Evolutionary conservation across 2,797 vertebrate species (phyloP).

Genomic region (Hydrophis major): DNA sequence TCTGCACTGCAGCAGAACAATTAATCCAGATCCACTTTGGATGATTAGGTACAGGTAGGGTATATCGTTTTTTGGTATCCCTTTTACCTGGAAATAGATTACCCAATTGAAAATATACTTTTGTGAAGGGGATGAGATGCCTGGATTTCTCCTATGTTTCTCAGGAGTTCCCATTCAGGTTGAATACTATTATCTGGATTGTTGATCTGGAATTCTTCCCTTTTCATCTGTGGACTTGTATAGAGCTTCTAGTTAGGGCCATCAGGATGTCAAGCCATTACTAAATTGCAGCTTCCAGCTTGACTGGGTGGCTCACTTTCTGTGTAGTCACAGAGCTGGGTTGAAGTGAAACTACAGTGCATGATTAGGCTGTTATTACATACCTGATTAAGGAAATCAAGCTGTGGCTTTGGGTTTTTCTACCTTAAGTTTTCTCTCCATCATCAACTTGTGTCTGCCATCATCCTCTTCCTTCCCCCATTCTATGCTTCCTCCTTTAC

Average conservation of each 20-base stretch:
- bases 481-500: not conserved
- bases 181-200: not conserved
- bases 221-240: not conserved
- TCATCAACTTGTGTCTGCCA: not conserved
- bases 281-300: not conserved
- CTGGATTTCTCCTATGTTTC: not conserved
- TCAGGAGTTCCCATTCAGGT: not conserved
- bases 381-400: not conserved
- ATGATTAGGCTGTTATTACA: not conserved
- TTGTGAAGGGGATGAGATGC: not conserved
- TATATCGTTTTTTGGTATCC: not conserved
- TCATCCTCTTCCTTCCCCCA: not conserved
- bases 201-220: not conserved
- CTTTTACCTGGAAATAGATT: not conserved
- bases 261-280: not conserved
- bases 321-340: not conserved
- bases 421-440: not conserved
- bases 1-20: not conserved
- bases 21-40: not conserved
- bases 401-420: not conserved
- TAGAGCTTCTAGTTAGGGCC: not conserved
- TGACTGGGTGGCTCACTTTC: not conserved
- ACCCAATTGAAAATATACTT: not conserved
- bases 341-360: not conserved
- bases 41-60: no score